Conservation (phyloP, 2,888 invertebrate species). For the Ecliptopera silaceata region DNA sequence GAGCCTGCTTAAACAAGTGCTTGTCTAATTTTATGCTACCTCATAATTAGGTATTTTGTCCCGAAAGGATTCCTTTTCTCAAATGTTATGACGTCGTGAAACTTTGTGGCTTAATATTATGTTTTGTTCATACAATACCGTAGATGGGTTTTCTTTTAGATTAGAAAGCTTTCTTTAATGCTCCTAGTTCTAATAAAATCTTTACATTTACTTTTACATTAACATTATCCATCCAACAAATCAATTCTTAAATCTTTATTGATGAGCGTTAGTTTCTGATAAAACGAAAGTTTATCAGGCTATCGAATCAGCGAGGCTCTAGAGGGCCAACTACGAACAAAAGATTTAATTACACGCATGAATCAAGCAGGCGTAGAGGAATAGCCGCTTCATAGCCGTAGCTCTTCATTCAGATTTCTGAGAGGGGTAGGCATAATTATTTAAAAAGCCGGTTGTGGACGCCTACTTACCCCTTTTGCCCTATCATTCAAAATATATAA, state of each 20-base stretch:
- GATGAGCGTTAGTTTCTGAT: slow-evolving; percentile 57
- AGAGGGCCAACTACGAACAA: slow-evolving; percentile 68
- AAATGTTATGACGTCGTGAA: slow-evolving; percentile 16
- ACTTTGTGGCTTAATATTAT: slow-evolving; percentile 1
- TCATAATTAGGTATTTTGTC: slow-evolving; percentile 29
- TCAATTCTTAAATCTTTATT: slow-evolving; percentile 58
- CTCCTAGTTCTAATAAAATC: slow-evolving; percentile 1
- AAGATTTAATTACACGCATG: slow-evolving; percentile 83
- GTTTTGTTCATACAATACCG: not conserved
- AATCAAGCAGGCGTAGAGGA: slow-evolving; percentile 61
- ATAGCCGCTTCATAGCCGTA: slow-evolving; percentile 46
- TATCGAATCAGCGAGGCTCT: slow-evolving; percentile 47
- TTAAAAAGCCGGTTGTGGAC: not conserved
- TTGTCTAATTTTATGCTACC: slow-evolving; percentile 41
- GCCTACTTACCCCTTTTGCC: too few relatives aligned
- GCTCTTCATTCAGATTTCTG: slow-evolving; percentile 56
- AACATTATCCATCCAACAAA: slow-evolving; percentile 50
- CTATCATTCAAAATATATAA: too few relatives aligned
- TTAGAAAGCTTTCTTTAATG: not conserved
- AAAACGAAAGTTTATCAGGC: slow-evolving; percentile 48
- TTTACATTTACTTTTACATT: slow-evolving; percentile 3
- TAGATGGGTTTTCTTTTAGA: not conserved
- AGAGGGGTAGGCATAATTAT: slow-evolving; percentile 24
- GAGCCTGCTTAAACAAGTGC: slow-evolving; percentile 41
- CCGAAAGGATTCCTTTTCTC: slow-evolving; percentile 22